Percentiles rank a stretch among this genome's conserved stretches.
Conservation (phyloP, 2,113 vertebrate genomes). For the Ageneiosus marmoratus region DNA sequence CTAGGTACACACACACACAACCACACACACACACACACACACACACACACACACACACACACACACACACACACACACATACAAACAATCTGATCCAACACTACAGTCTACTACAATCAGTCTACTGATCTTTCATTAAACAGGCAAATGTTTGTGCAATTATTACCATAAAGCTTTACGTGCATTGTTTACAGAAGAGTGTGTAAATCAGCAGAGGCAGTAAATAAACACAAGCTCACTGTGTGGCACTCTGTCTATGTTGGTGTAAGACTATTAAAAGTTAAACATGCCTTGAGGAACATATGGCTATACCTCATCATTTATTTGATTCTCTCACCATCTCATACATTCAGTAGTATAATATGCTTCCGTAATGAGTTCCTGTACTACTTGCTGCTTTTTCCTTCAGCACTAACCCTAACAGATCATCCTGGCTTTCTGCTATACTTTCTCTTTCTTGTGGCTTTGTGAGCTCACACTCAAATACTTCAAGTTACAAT, state of each 20-base stretch:
- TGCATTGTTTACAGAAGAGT: slow-evolving; percentile 29
- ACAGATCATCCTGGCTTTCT: slow-evolving; percentile 19
- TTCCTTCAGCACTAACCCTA: slow-evolving; percentile 7
- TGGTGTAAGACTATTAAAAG: neutral
- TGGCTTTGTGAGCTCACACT: slow-evolving; percentile 21
- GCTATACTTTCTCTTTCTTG: neutral
- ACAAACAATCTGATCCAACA: slow-evolving; percentile 11
- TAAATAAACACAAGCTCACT: neutral
- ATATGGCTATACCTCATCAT: slow-evolving; percentile 1
- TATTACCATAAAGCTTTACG: slow-evolving; percentile 12
- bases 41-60: slow-evolving; percentile 54
- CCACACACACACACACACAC: no score
- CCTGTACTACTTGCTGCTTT: slow-evolving; percentile 25
- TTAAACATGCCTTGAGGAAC: neutral
- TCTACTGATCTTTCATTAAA: slow-evolving; percentile 21
- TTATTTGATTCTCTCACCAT: slow-evolving; percentile 25
- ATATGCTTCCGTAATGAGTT: slow-evolving; percentile 10
- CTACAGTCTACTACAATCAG: neutral
- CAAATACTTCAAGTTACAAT: slow-evolving; percentile 23
- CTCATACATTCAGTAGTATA: slow-evolving; percentile 9
- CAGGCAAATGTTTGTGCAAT: slow-evolving; percentile 2
- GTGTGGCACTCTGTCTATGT: neutral
- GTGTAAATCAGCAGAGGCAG: neutral
- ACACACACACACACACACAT: no score
- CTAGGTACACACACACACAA: slow-evolving; percentile 54